These are phyloP conservation scores for Chrysomallon squamiferum DNA, from an alignment of 1,140 invertebrate genomes.

Conservation along the genomic window DNA sequence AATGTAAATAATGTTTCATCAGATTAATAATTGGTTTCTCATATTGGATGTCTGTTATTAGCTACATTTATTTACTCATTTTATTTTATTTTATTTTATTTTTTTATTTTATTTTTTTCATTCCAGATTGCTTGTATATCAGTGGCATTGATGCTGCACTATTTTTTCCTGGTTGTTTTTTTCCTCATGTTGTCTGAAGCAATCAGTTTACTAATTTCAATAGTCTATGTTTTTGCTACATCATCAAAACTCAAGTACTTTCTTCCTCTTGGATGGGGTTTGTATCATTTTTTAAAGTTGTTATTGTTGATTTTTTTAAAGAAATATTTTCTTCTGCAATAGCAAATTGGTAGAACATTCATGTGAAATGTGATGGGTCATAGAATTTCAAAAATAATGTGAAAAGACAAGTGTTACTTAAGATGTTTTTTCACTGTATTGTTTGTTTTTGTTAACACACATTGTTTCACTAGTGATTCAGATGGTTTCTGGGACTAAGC, in stretches of 20 bases:
- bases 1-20: no score
- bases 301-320: neutral
- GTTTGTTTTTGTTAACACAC: no score
- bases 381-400: no score
- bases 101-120: neutral
- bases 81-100: no score
- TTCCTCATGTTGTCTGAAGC: constrained; percentile 31
- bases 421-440: no score
- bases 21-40: no score
- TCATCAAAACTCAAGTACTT: neutral
- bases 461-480: no score
- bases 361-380: neutral
- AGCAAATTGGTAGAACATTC: neutral
- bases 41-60: no score
- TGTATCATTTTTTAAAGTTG: neutral
- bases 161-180: constrained; percentile 29
- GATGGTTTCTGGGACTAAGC: no score
- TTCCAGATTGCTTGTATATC: constrained; percentile 15
- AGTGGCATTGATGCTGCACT: constrained; percentile 23
- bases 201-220: constrained; percentile 13
- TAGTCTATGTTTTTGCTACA: constrained; percentile 19
- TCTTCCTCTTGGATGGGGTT: constrained; percentile 2
- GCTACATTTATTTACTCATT: no score
- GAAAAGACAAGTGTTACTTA: no score
- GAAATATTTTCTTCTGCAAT: neutral